phyloP scores from a whole-genome alignment of 2,113 vertebrate genomes.

The Reinhardtius hippoglossoides region DNA sequence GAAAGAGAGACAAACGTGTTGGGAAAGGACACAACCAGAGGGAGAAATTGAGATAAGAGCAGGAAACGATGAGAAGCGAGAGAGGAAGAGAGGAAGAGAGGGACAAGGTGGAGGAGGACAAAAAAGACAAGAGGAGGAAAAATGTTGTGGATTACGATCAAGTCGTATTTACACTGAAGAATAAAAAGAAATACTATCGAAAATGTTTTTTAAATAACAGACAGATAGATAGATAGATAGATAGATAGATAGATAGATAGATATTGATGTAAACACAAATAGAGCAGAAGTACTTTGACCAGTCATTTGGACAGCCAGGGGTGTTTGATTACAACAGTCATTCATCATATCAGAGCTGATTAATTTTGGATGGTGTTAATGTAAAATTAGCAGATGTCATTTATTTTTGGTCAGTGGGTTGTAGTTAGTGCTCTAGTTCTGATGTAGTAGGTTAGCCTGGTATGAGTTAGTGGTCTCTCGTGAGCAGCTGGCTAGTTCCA shows the following conservation, averaged over 20 bases:
- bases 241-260: constrained; percentile 39
- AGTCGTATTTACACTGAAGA: not conserved
- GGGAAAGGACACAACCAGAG: not conserved
- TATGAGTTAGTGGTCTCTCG: constrained; percentile 72
- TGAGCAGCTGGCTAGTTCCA: constrained; percentile 25
- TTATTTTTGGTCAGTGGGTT: constrained; percentile 37
- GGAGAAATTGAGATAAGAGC: not conserved
- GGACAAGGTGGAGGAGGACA: not conserved
- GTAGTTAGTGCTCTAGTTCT: constrained; percentile 80
- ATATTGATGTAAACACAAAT: constrained; percentile 39
- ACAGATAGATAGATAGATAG: constrained; percentile 24
- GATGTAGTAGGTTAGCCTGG: constrained; percentile 79
- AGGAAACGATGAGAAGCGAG: not conserved
- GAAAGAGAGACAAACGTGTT: not conserved
- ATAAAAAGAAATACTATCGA: no score
- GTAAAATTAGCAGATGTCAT: constrained; percentile 61
- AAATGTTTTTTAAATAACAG: not conserved
- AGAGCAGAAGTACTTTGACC: constrained; percentile 61
- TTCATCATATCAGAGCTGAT: constrained; percentile 51
- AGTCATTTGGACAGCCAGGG: constrained; percentile 85
- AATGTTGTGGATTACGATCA: not conserved
- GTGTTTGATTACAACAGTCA: constrained; percentile 59
- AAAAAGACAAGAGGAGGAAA: constrained; percentile 5
- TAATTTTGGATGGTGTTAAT: constrained; percentile 63
- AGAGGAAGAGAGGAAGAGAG: constrained; percentile 9